phyloP scores from a whole-genome alignment of 1,140 invertebrate genomes.

The Musca domestica region DNA sequence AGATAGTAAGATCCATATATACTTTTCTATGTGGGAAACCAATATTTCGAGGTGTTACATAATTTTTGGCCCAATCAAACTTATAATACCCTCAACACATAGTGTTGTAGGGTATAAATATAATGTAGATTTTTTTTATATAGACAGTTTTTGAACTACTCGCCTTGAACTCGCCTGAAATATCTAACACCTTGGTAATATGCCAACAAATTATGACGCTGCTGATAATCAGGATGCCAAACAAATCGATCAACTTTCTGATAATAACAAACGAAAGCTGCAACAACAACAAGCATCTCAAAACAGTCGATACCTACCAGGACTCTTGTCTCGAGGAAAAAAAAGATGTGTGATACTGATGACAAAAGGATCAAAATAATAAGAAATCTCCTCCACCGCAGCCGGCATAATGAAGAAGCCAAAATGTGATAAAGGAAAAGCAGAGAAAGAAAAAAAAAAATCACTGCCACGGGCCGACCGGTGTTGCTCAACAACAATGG shows the following conservation, averaged over 20 bases:
- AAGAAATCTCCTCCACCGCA: constrained; percentile 8
- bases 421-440: constrained; percentile 20
- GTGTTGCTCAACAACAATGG: constrained; percentile 49
- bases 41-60: too few relatives aligned
- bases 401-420: neutral
- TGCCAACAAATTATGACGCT: neutral
- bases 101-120: too few relatives aligned
- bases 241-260: constrained; percentile 4
- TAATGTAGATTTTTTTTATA: too few relatives aligned
- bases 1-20: too few relatives aligned
- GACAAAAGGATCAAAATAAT: constrained; percentile 39
- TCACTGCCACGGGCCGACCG: constrained; percentile 53
- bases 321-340: constrained; percentile 19
- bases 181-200: too few relatives aligned
- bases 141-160: too few relatives aligned
- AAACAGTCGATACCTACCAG: too few relatives aligned
- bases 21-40: too few relatives aligned
- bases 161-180: too few relatives aligned
- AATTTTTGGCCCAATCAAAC: too few relatives aligned
- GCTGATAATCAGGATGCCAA: neutral
- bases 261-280: neutral
- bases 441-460: constrained; percentile 33
- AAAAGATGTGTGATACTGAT: constrained; percentile 54
- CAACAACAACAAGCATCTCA: too few relatives aligned
- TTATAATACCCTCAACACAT: too few relatives aligned